phyloP scores from a whole-genome alignment of 2,113 vertebrate species.

The Myotis davidii region DNA sequence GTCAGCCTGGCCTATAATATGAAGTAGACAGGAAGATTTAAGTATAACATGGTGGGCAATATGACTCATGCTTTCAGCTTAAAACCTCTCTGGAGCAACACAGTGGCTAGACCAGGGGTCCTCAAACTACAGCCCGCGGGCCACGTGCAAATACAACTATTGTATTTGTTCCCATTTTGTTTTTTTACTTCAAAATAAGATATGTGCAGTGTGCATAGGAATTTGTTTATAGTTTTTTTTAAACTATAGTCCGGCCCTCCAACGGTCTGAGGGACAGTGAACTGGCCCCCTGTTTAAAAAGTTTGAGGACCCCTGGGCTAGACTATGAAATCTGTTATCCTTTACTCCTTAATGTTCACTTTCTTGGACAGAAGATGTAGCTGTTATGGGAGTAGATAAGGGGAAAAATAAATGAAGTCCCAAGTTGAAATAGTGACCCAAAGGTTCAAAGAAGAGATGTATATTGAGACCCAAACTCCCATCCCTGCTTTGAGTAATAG shows the following conservation, averaged over 20 bases:
- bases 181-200: no score
- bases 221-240: no score
- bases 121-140: no score
- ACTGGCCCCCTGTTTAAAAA: no score
- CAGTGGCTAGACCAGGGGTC: no score
- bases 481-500: background rate
- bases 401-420: background rate
- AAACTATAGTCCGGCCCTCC: no score
- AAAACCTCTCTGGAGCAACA: background rate
- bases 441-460: background rate
- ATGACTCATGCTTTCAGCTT: background rate
- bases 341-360: background rate
- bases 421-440: background rate
- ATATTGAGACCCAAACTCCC: background rate
- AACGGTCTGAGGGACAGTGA: no score
- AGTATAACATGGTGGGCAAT: background rate
- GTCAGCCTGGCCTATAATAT: background rate
- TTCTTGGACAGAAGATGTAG: background rate
- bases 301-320: no score
- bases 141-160: no score
- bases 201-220: no score
- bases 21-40: fast-evolving
- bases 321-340: background rate
- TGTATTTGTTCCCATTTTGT: no score
- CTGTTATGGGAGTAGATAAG: background rate